phyloP scores from a whole-genome alignment of 2,113 vertebrate genomes.

The Prolemur simus region DNA sequence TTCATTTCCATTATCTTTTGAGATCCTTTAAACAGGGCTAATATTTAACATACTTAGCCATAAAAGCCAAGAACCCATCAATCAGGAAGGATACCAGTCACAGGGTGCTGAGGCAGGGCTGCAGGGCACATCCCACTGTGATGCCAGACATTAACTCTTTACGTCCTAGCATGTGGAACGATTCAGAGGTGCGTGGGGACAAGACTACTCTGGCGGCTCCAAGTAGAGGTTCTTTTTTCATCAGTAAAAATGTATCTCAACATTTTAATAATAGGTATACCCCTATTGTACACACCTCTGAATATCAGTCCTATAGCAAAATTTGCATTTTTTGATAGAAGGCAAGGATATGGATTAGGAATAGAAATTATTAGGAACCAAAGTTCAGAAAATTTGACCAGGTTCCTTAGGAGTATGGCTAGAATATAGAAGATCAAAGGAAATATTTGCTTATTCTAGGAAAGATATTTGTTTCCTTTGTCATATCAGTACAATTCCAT shows the following conservation, averaged over 20 bases:
- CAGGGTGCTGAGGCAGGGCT: not conserved
- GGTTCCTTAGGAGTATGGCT: not conserved
- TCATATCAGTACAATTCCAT: not conserved
- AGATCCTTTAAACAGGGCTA: not conserved
- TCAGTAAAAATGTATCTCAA: not conserved
- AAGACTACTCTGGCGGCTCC: not conserved
- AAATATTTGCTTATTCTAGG: not conserved
- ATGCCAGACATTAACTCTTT: not conserved
- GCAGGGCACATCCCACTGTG: not conserved
- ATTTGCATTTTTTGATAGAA: slow-evolving; percentile 16
- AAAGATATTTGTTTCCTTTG: not conserved
- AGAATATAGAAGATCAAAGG: not conserved
- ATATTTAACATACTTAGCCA: not conserved
- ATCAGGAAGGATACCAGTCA: not conserved
- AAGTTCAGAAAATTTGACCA: not conserved
- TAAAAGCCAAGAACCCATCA: not conserved
- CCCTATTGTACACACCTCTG: not conserved
- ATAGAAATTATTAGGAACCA: not conserved
- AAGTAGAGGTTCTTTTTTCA: not conserved
- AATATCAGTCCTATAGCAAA: not conserved
- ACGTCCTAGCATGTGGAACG: not conserved
- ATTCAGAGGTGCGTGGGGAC: not conserved
- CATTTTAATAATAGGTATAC: not conserved
- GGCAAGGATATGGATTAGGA: not conserved
- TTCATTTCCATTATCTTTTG: not conserved